Base-by-base conservation (phyloP, 2,888 invertebrate species). In the Leptarthrus brevirostris region DNA sequence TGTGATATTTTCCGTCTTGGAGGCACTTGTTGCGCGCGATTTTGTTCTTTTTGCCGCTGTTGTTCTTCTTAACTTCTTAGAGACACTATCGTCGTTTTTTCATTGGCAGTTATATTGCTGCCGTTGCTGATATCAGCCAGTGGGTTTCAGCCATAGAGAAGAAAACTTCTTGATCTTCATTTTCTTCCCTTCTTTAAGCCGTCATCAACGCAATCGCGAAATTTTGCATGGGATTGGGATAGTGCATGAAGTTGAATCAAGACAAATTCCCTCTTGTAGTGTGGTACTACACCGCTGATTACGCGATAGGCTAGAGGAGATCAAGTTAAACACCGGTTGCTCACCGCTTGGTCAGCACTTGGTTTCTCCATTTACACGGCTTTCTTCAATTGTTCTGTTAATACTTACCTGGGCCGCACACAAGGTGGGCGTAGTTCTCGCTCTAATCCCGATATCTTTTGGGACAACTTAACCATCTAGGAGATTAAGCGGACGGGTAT, bases 11-110 rank as follows among this genome's bases (percentile, higher is more conserved):
- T 56, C 20, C 44, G 40, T 36, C 24, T 54, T 24, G 10, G 40
- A 71, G 53, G 70, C 70, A 71, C 70, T 56, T 72, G 56, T 20
- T 72, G 44, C 56, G 44, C 24, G 72, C n/a, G 24, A 24, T 58
- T 24, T 44, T 72, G 44, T 56, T 72, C 40, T 52, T 69, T 49
- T 52, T 69, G 52, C 22, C 16, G 49, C 49, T 24, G 47, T 69
- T 30, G 52, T 52, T 49, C 52, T 52, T 69, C 52, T 49, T 34
- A 18, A 52, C 69, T 49, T 69, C 69, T 64, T 64, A 47, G 40
- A 40, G 52, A 52, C 69, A 20, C 52, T 52, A 36, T 52, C 34
- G 69, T 52, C n/a, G 69, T 52, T 69, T 69, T n/a, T 52, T 69
- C 52, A 52, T 69, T 52, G 49, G 52, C 69, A 52, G 49, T 30